These are phyloP conservation scores for Drosophila siamana DNA, from an alignment of 2,888 invertebrate genomes.

Conservation along the genomic window DNA sequence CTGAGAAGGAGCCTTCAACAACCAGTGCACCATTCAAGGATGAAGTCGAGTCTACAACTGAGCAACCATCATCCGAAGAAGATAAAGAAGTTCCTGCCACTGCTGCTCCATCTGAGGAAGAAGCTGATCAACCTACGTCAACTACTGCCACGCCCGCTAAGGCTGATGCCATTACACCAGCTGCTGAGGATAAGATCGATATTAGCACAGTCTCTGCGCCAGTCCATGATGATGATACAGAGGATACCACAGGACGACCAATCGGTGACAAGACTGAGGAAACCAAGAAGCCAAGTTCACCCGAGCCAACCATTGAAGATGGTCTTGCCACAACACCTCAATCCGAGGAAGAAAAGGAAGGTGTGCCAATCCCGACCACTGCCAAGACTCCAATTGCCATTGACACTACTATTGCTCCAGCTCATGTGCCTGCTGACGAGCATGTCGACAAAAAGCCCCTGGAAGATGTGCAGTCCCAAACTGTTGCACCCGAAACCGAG, in stretches of 20 bases:
- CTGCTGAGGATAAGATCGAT: conserved; percentile 39
- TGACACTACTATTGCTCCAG: conserved; percentile 43
- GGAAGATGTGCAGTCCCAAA: conserved; percentile 60
- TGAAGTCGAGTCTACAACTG: conserved; percentile 34
- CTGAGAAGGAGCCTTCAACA: conserved; percentile 40
- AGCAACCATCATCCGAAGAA: conserved; percentile 37
- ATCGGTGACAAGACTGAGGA: conserved; percentile 43
- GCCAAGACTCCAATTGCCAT: conserved; percentile 24
- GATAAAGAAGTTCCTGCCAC: conserved; percentile 31
- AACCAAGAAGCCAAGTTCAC: conserved; percentile 7
- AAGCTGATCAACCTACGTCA: conserved; percentile 29
- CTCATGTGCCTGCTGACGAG: conserved; percentile 39
- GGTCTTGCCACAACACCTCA: conserved; percentile 39
- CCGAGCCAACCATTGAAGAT: conserved; percentile 14
- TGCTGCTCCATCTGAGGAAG: conserved; percentile 28
- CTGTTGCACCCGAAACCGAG: conserved; percentile 46
- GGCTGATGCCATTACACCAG: conserved; percentile 28
- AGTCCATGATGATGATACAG: conserved; percentile 53
- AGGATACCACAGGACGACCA: conserved; percentile 38
- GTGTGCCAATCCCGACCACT: conserved; percentile 35
- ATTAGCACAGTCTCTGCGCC: conserved; percentile 19
- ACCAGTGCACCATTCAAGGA: conserved; percentile 41
- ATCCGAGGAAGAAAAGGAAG: conserved; percentile 39
- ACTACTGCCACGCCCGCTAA: conserved; percentile 20
- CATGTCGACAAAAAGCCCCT: conserved; percentile 59